phyloP scores from a whole-genome alignment of 2,113 vertebrate species.

The Python bivittatus region DNA sequence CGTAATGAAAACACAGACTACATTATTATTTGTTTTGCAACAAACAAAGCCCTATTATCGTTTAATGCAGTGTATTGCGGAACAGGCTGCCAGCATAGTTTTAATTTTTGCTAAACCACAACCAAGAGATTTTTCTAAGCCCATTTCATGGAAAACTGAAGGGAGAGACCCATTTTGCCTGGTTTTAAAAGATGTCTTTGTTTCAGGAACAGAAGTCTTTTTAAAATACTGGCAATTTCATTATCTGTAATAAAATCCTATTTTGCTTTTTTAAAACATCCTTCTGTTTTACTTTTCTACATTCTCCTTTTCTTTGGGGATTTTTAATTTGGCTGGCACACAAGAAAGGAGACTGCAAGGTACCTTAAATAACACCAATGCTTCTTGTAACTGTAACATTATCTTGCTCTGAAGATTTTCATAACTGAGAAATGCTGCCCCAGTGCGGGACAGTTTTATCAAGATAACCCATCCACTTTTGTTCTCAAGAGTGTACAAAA shows the following conservation, averaged over 20 bases:
- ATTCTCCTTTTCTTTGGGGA: not conserved
- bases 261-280: not conserved
- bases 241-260: not conserved
- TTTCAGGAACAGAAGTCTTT: conserved; percentile 35
- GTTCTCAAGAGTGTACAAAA: conserved; percentile 38
- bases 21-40: conserved; percentile 53
- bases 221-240: conserved; percentile 5
- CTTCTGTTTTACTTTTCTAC: not conserved
- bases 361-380: not conserved
- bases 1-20: conserved; percentile 54
- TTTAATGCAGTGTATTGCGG: conserved; percentile 46
- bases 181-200: conserved; percentile 53
- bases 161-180: conserved; percentile 27
- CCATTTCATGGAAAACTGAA: conserved; percentile 50
- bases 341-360: not conserved
- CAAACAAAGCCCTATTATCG: conserved; percentile 61
- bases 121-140: conserved; percentile 51
- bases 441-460: conserved; percentile 18
- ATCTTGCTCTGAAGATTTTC: conserved; percentile 10
- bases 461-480: not conserved
- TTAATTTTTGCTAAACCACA: conserved; percentile 65
- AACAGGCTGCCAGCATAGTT: conserved; percentile 46
- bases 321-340: not conserved
- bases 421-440: not conserved
- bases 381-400: conserved; percentile 16